Conservation (phyloP, 2,113 vertebrate species). For the Aegithalos caudatus region DNA sequence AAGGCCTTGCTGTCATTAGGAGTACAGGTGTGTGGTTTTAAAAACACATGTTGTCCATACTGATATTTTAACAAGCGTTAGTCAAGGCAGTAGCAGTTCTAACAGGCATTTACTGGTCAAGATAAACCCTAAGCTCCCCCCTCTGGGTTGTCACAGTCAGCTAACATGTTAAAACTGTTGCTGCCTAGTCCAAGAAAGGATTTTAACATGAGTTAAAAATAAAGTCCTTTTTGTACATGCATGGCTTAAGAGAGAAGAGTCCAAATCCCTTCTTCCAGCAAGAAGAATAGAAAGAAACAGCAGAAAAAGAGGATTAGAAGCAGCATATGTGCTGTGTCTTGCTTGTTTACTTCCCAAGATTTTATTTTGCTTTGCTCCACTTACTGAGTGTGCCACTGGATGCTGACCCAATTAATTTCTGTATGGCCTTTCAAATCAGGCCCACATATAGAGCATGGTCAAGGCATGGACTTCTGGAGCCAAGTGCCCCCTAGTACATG, state of each 20-base stretch:
- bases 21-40: conserved; percentile 23
- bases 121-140: background rate
- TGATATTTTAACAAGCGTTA: background rate
- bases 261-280: conserved; percentile 48
- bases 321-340: background rate
- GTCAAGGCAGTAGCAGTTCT: background rate
- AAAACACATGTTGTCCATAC: background rate
- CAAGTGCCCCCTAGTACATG: background rate
- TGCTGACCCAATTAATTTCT: background rate
- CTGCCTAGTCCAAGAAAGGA: conserved; percentile 25
- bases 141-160: background rate
- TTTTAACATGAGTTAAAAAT: conserved; percentile 53
- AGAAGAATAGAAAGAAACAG: conserved; percentile 21
- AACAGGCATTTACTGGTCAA: conserved; percentile 26
- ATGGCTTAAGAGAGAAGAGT: conserved; percentile 33
- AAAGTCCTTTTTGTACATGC: conserved; percentile 41
- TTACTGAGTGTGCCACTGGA: background rate
- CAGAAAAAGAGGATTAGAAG: conserved; percentile 54
- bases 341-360: background rate
- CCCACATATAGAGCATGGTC: background rate
- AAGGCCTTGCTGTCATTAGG: background rate
- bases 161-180: conserved; percentile 16
- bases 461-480: background rate
- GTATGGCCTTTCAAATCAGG: background rate
- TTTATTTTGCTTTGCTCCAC: background rate